phyloP scores from a whole-genome alignment of 2,888 invertebrate genomes.

The Eupithecia pulchellata region DNA sequence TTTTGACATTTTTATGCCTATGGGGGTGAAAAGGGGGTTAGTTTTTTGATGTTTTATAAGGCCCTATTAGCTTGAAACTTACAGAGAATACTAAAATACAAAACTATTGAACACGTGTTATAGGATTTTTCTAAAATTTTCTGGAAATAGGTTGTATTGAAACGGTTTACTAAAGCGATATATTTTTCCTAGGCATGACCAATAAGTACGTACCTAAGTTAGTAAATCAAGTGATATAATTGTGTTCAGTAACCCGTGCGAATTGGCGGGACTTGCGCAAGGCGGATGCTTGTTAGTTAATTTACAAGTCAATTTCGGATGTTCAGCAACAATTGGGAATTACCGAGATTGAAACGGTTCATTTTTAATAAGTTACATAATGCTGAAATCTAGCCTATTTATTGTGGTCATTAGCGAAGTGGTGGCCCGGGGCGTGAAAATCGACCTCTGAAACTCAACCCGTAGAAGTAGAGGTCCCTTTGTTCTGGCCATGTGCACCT shows the following conservation, averaged over 20 bases:
- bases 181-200: neutral
- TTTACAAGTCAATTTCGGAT: conserved; percentile 27
- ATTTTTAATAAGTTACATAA: neutral
- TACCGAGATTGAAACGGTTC: neutral
- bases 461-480: too few relatives aligned
- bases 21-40: too few relatives aligned
- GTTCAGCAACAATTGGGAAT: conserved; percentile 4
- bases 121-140: too few relatives aligned
- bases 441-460: neutral
- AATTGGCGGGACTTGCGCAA: conserved; percentile 1
- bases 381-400: neutral
- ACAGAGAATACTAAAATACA: too few relatives aligned
- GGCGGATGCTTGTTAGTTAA: conserved; percentile 6
- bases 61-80: too few relatives aligned
- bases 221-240: conserved; percentile 24
- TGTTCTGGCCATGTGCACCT: too few relatives aligned
- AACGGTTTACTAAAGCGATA: neutral
- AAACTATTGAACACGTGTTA: too few relatives aligned
- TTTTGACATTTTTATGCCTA: too few relatives aligned
- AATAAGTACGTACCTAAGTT: neutral
- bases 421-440: neutral
- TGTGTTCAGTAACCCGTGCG: conserved; percentile 26
- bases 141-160: too few relatives aligned
- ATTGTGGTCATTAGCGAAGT: neutral
- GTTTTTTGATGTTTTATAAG: too few relatives aligned